Conservation (phyloP, 1,140 invertebrate genomes). For the silkworm (Bombyx mori) region DNA sequence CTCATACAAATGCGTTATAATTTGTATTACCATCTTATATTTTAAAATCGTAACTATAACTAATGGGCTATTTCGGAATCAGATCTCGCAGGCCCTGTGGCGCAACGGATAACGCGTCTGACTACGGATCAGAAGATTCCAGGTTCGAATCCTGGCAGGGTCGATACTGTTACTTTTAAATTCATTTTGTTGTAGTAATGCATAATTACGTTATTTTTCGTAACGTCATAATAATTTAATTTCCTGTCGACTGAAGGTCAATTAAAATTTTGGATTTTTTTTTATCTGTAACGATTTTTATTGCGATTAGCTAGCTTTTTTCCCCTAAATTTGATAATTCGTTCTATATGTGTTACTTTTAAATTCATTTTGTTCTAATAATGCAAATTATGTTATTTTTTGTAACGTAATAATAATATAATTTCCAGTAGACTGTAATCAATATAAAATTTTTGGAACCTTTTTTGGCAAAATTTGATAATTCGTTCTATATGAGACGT, state of each 20-base stretch:
- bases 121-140: conserved; percentile 13
- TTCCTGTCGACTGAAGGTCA: conserved; percentile 2
- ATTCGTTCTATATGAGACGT: no score
- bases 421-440: conserved; percentile 8
- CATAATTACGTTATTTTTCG: no score
- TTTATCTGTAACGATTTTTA: no score
- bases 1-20: no score
- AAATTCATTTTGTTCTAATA: conserved; percentile 8
- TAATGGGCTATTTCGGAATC: conserved; percentile 11
- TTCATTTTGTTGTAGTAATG: conserved; percentile 8
- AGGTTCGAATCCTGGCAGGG: conserved; percentile 17
- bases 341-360: conserved; percentile 3
- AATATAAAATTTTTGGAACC: no score
- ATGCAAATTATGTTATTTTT: background rate
- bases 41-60: no score
- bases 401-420: conserved; percentile 1
- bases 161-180: conserved; percentile 1
- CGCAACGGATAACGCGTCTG: conserved; percentile 12
- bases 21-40: no score
- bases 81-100: background rate
- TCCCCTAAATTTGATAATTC: no score
- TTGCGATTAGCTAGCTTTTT: no score
- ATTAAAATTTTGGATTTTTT: no score
- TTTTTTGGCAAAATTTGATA: no score
- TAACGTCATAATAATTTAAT: conserved; percentile 8